Evolutionary conservation across 2,888 invertebrate species (phyloP).

Genomic region (Seira ritae): DNA sequence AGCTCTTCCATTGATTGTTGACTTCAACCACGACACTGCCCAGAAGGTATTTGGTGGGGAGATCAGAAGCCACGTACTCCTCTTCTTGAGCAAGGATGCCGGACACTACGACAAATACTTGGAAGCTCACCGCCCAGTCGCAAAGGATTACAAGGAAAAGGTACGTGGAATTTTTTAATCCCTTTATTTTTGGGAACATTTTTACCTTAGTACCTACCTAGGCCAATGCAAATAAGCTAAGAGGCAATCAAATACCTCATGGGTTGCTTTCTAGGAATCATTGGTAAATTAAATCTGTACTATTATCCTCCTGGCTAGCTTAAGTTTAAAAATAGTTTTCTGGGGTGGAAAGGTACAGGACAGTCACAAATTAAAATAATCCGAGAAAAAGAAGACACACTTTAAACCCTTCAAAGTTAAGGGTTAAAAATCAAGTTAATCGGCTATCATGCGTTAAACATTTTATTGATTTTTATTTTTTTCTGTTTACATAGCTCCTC

Average conservation of each 20-base stretch:
- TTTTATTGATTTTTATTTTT: not conserved
- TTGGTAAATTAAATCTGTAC: constrained; percentile 72
- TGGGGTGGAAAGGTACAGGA: constrained; percentile 74
- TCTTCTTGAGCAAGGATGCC: constrained; percentile 95
- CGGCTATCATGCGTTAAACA: not conserved
- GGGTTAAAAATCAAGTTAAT: not conserved
- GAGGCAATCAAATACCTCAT: constrained; percentile 41
- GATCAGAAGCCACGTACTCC: constrained; percentile 95
- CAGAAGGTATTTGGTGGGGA: constrained; percentile 99
- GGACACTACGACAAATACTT: constrained; percentile 89
- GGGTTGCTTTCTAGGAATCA: constrained; percentile 61
- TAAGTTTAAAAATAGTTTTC: constrained; percentile 63
- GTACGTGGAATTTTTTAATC: constrained; percentile 74
- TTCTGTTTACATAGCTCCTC: constrained; percentile 80
- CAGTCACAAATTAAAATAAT: constrained; percentile 45
- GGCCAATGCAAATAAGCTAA: constrained; percentile 58
- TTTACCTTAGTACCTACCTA: too few species aligned
- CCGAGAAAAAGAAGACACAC: not conserved
- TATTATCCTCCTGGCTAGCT: constrained; percentile 73
- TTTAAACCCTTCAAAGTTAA: too few species aligned
- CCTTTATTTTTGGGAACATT: not conserved
- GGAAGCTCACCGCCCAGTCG: constrained; percentile 87
- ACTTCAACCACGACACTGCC: constrained; percentile 98
- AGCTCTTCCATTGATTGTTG: constrained; percentile 92
- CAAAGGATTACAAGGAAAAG: constrained; percentile 92